Evolutionary conservation across 1,140 invertebrate genomes (phyloP), one percentile per base, ranked within the genome.

Genomic region (Brachionus sp.): DNA sequence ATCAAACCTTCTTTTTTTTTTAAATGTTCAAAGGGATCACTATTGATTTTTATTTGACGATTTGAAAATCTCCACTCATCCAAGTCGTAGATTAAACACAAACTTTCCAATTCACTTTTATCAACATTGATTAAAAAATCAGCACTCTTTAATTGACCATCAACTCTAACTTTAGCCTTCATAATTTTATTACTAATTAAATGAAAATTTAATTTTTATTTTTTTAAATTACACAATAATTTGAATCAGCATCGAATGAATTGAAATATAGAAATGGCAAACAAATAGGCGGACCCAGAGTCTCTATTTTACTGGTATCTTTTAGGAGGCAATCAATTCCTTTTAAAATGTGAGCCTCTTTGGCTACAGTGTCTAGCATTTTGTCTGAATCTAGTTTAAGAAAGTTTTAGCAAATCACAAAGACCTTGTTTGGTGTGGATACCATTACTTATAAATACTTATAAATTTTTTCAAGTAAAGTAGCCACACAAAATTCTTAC

Each of bases 181-280:
- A n/a, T 12, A 64, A 64, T 2, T 29, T 3, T 64, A 23, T 25
- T 64, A 7, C 7, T 12, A 25, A 29, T 4, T 12, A 9, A 9
- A 64, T 64, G 4, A 23, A 25, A 25, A 25, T 64, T 29, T 64
- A 0, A 25, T 9, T 5, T 29, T 29, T 6, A 64, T 25, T 64
- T 64, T 25, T 25, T 29, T 4, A 42, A 70, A 37, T 42, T 70
- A 70, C 66, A 37, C 16, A 39, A 39, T 70, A 39, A 70, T 70
- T 37, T 57, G 1, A 25, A 39, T 70, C 66, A n/a, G n/a, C 7
- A 39, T 70, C 66, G 37, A 19, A 70, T 10, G 66, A 70, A 70
- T 70, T 70, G 35, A 70, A 70, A 39, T 70, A 70, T 70, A 70
- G 39, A 70, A 70, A 70, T 39, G 66, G 35, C 6, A 70, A 9